Percentiles rank a stretch among this genome's conserved stretches.
Evolutionary conservation across 2,888 invertebrate species (phyloP).

Genomic region (Diaperis boleti): DNA sequence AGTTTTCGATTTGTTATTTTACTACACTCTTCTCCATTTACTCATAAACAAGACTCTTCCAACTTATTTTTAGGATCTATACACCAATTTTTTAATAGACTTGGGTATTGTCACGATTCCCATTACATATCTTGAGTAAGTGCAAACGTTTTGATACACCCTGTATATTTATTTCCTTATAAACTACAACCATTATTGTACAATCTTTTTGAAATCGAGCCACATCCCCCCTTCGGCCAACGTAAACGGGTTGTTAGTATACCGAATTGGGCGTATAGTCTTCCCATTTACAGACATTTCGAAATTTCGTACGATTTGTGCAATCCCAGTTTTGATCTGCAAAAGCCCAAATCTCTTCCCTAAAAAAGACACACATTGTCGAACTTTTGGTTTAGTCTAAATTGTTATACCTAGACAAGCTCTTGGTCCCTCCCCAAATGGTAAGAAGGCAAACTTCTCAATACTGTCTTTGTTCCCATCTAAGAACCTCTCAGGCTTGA

Average conservation of each 20-base stretch:
- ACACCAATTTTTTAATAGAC: too few relatives aligned
- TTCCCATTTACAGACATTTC: not conserved
- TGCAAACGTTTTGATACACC: too few relatives aligned
- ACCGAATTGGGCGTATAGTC: not conserved
- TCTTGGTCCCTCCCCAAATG: conserved; percentile 59
- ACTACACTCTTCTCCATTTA: too few relatives aligned
- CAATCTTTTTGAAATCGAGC: not conserved
- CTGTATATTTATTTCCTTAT: too few relatives aligned
- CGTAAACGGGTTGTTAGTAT: not conserved
- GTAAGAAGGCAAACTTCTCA: conserved; percentile 53
- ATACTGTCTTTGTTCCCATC: conserved; percentile 46
- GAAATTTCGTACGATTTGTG: not conserved
- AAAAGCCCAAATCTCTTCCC: conserved; percentile 5
- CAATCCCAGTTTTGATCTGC: not conserved
- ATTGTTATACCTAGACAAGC: conserved; percentile 58
- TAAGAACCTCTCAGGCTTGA: conserved; percentile 63
- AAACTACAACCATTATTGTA: not conserved
- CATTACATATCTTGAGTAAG: too few relatives aligned
- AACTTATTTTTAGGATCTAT: too few relatives aligned
- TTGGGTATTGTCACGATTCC: too few relatives aligned
- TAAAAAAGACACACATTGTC: too few relatives aligned
- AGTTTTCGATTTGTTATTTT: too few relatives aligned
- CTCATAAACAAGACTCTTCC: too few relatives aligned
- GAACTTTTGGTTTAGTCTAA: not conserved
- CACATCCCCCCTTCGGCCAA: not conserved